These are phyloP conservation scores for Holothuria scabra DNA, from an alignment of 53 echinoderm and acorn worm species.

Conservation along the genomic window DNA sequence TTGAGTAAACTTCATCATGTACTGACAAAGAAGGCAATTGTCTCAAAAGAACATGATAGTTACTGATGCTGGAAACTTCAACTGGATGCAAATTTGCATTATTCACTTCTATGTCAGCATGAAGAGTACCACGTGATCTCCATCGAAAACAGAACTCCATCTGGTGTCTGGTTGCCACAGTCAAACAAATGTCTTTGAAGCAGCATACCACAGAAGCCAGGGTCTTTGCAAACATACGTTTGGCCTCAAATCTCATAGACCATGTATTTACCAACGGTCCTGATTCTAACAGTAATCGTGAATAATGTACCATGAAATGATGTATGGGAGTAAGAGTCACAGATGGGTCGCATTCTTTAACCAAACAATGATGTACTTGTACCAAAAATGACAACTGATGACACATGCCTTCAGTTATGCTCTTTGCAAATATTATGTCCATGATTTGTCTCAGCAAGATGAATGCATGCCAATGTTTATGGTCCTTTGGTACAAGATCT, in stretches of 20 bases:
- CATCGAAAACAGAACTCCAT: conserved; percentile 3
- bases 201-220: conserved; percentile 21
- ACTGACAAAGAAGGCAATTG: conserved; percentile 14
- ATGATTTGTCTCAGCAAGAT: conserved; percentile 11
- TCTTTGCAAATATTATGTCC: conserved; percentile 59
- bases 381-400: conserved; percentile 55
- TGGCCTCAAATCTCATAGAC: conserved; percentile 23
- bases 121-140: not conserved
- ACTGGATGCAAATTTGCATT: not conserved
- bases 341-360: conserved; percentile 38
- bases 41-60: conserved; percentile 2
- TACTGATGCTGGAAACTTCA: conserved; percentile 21
- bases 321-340: conserved; percentile 47
- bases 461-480: conserved; percentile 4
- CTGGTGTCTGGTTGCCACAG: conserved; percentile 9
- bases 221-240: conserved; percentile 20
- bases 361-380: conserved; percentile 55
- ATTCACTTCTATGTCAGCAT: conserved; percentile 5
- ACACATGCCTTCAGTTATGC: conserved; percentile 46
- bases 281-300: conserved; percentile 12
- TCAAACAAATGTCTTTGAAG: conserved; percentile 26
- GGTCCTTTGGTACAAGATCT: conserved; percentile 32
- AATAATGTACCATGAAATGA: conserved; percentile 62
- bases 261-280: conserved; percentile 18
- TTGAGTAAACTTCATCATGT: conserved; percentile 24